phyloP scores from a whole-genome alignment of 2,888 invertebrate species.

The Andrena haemorrhoa region DNA sequence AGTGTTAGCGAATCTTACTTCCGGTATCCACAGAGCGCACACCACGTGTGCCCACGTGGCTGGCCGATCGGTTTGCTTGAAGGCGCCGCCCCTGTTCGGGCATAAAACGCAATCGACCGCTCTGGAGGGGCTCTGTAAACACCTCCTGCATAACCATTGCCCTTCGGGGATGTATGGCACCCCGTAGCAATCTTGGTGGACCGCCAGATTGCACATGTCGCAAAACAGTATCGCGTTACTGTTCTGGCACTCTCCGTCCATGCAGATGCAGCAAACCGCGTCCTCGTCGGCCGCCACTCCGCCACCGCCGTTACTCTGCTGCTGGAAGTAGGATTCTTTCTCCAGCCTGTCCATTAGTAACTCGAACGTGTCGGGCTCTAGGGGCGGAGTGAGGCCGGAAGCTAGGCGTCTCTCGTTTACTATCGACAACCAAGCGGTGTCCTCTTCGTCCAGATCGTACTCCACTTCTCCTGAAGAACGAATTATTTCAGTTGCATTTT shows the following conservation, averaged over 20 bases:
- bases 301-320: conserved; percentile 88
- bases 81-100: conserved; percentile 98
- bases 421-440: conserved; percentile 96
- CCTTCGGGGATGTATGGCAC: conserved; percentile 99
- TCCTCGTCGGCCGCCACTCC: conserved; percentile 96
- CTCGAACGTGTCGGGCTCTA: conserved; percentile 96
- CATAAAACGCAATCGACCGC: conserved; percentile 99
- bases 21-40: conserved; percentile 99
- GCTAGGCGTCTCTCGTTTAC: conserved; percentile 94
- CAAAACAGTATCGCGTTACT: conserved; percentile 99
- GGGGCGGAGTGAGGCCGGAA: conserved; percentile 88
- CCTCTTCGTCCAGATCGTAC: conserved; percentile 99
- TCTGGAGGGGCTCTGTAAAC: conserved; percentile 97
- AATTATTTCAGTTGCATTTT: background rate
- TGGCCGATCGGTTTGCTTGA: conserved; percentile 97
- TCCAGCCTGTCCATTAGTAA: conserved; percentile 98
- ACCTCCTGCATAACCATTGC: conserved; percentile 98
- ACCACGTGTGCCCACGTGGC: conserved; percentile 99
- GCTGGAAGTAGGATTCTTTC: conserved; percentile 98
- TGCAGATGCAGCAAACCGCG: conserved; percentile 99
- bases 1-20: conserved; percentile 98
- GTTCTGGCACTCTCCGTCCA: conserved; percentile 99
- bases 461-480: conserved; percentile 87
- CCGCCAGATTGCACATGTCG: conserved; percentile 99
- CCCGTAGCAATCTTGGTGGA: conserved; percentile 99